These are phyloP conservation scores for Patella ulyssiponensis DNA, from an alignment of 2,888 invertebrate species.

Conservation along the genomic window DNA sequence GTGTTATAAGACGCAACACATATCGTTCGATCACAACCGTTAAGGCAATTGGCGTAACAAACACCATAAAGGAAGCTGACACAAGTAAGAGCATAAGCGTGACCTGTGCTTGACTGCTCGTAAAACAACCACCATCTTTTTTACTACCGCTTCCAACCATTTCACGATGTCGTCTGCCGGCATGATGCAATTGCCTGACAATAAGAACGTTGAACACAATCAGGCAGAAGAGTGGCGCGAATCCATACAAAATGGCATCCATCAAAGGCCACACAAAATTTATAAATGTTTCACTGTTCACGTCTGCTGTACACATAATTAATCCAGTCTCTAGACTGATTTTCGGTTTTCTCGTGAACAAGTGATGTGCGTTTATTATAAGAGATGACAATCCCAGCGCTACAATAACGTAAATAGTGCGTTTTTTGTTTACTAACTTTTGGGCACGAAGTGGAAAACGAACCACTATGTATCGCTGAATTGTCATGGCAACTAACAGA, in stretches of 20 bases:
- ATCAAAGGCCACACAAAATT: slow-evolving; percentile 35
- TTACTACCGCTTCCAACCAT: neutral
- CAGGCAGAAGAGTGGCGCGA: slow-evolving; percentile 31
- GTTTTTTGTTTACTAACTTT: slow-evolving; percentile 15
- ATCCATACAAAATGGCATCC: slow-evolving; percentile 36
- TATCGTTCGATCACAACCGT: slow-evolving; percentile 30
- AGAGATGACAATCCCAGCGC: slow-evolving; percentile 17
- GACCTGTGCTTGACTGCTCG: slow-evolving; percentile 19
- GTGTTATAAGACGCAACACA: slow-evolving; percentile 20
- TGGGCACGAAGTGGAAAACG: slow-evolving; percentile 31
- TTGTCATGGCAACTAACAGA: slow-evolving; percentile 35
- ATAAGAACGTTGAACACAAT: slow-evolving; percentile 35
- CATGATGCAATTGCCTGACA: slow-evolving; percentile 20
- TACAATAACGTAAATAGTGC: slow-evolving; percentile 21
- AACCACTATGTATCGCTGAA: slow-evolving; percentile 34
- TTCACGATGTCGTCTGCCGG: slow-evolving; percentile 17
- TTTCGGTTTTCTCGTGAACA: slow-evolving; percentile 26
- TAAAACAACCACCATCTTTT: neutral
- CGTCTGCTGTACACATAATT: slow-evolving; percentile 16
- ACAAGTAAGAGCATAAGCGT: slow-evolving; percentile 35
- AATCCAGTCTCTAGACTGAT: neutral
- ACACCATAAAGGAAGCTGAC: slow-evolving; percentile 35
- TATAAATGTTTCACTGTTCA: slow-evolving; percentile 23
- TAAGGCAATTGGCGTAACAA: slow-evolving; percentile 33
- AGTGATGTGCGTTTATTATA: slow-evolving; percentile 28